These are phyloP conservation scores for Drosophila diplacantha DNA, from an alignment of 2,888 invertebrate genomes.

Conservation along the genomic window DNA sequence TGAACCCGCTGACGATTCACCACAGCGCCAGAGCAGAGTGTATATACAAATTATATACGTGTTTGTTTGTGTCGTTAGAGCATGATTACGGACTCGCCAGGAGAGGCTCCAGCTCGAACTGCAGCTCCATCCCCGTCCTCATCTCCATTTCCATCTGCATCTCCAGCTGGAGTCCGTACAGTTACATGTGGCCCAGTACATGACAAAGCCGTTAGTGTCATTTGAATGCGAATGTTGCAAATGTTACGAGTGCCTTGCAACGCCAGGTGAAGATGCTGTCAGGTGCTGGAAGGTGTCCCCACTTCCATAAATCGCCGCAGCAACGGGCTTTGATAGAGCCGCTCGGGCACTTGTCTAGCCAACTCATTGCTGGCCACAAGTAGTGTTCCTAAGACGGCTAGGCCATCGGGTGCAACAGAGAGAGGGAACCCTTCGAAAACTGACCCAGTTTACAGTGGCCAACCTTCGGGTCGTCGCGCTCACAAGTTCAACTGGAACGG, in stretches of 20 bases:
- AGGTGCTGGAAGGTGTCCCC: constrained; percentile 31
- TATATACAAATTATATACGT: constrained; percentile 34
- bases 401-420: background rate
- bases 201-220: constrained; percentile 72
- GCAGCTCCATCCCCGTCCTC: background rate
- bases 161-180: constrained; percentile 14
- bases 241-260: constrained; percentile 46
- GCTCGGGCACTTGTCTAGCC: constrained; percentile 19
- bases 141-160: constrained; percentile 5
- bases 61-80: constrained; percentile 62
- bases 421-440: constrained; percentile 14
- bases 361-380: constrained; percentile 13
- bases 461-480: constrained; percentile 21
- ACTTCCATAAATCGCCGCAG: constrained; percentile 30
- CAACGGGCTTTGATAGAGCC: constrained; percentile 35
- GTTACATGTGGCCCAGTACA: constrained; percentile 46
- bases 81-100: constrained; percentile 67
- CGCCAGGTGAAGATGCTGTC: constrained; percentile 47
- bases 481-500: constrained; percentile 26
- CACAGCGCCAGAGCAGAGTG: constrained; percentile 40
- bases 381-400: constrained; percentile 5
- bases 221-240: constrained; percentile 62
- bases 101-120: constrained; percentile 9
- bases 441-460: constrained; percentile 30
- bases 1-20: constrained; percentile 60